These are phyloP conservation scores for Hylia prasina DNA, from an alignment of 2,113 vertebrate species.

Conservation along the genomic window DNA sequence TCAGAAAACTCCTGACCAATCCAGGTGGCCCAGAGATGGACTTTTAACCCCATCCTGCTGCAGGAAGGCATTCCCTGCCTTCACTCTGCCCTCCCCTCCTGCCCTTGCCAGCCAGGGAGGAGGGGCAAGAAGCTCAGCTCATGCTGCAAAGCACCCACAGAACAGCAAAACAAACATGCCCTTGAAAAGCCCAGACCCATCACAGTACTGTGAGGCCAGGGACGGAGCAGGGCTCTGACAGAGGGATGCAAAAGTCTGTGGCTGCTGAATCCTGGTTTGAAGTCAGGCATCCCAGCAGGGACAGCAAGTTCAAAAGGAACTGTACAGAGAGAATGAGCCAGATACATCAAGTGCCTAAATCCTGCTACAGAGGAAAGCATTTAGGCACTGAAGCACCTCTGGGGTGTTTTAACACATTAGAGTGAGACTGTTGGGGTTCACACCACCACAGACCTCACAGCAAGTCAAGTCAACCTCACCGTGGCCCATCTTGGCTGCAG, in stretches of 20 bases:
- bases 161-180: not conserved
- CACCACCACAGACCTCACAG: not conserved
- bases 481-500: not conserved
- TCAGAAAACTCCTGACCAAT: not conserved
- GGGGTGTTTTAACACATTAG: not conserved
- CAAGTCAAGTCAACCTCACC: not conserved
- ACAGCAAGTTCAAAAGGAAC: not conserved
- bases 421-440: not conserved
- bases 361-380: not conserved
- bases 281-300: not conserved
- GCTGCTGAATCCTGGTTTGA: not conserved
- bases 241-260: not conserved
- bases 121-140: not conserved
- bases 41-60: not conserved
- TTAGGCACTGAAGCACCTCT: not conserved
- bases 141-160: not conserved
- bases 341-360: not conserved
- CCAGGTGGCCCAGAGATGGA: not conserved
- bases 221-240: not conserved
- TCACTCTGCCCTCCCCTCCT: not conserved
- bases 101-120: not conserved
- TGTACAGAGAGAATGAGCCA: rapidly evolving
- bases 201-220: rapidly evolving
- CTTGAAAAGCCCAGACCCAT: not conserved
- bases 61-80: not conserved